phyloP scores from a whole-genome alignment of 2,888 invertebrate species.

The Cancer borealis region DNA sequence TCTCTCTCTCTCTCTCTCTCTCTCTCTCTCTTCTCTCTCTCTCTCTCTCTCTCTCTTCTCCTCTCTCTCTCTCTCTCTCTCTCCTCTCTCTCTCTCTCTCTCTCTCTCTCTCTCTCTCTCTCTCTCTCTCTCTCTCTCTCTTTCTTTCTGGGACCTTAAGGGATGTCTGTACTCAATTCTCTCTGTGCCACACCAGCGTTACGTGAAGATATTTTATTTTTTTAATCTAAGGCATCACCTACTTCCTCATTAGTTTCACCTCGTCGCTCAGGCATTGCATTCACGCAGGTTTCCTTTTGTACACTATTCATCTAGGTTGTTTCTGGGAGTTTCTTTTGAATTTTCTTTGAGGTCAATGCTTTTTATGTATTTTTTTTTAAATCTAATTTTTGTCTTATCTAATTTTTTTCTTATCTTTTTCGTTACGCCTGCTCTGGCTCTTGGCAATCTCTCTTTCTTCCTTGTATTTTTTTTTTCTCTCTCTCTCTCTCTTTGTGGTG shows the following conservation, averaged over 20 bases:
- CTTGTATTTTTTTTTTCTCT: background rate
- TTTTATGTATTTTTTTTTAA: too few relatives aligned
- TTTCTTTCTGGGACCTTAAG: background rate
- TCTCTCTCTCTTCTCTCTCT: background rate
- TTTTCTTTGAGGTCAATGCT: background rate
- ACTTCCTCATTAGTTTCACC: background rate
- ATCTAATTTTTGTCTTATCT: background rate
- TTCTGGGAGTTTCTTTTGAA: constrained; percentile 20
- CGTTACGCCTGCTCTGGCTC: background rate
- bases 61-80: background rate
- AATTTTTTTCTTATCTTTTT: background rate
- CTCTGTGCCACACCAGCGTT: background rate
- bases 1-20: background rate
- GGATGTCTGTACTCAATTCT: background rate
- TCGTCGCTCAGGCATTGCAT: background rate
- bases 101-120: background rate
- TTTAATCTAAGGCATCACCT: background rate
- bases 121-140: background rate
- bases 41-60: background rate
- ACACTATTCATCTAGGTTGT: background rate
- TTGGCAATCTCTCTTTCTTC: background rate
- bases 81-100: background rate
- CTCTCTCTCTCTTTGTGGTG: background rate
- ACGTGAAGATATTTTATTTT: background rate
- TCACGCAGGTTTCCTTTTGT: background rate